Conservation (phyloP, 2,797 vertebrate genomes). For the Dryobates pubescens region DNA sequence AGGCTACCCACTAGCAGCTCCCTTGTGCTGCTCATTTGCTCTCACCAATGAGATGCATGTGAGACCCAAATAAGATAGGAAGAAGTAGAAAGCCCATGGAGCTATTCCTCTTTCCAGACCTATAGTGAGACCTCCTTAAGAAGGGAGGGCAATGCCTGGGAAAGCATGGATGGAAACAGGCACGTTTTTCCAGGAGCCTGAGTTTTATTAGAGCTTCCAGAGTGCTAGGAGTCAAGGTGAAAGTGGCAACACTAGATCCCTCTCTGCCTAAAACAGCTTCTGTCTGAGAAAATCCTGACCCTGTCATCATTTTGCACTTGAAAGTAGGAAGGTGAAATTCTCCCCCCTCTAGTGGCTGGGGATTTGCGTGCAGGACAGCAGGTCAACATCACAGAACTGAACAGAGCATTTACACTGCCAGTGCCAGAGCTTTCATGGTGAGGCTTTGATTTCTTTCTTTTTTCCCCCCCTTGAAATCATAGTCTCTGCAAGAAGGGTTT, state of each 20-base stretch:
- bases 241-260: background rate
- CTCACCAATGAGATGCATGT: background rate
- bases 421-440: background rate
- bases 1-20: background rate
- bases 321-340: background rate
- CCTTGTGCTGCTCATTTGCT: background rate
- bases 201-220: background rate
- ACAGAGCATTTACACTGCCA: background rate
- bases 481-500: background rate
- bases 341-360: background rate
- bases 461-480: slow-evolving; percentile 11
- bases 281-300: background rate
- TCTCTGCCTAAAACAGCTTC: background rate
- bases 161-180: background rate
- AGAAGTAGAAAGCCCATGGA: background rate
- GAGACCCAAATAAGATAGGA: background rate
- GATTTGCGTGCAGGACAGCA: background rate
- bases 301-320: background rate
- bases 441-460: slow-evolving; percentile 25
- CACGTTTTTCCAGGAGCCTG: fast-evolving
- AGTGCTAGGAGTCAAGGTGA: background rate
- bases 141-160: background rate
- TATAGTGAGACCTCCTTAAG: background rate
- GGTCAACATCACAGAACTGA: slow-evolving; percentile 19
- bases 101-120: background rate